These are phyloP conservation scores for Lasioglossum morio DNA, from an alignment of 2,888 invertebrate species.

Conservation along the genomic window DNA sequence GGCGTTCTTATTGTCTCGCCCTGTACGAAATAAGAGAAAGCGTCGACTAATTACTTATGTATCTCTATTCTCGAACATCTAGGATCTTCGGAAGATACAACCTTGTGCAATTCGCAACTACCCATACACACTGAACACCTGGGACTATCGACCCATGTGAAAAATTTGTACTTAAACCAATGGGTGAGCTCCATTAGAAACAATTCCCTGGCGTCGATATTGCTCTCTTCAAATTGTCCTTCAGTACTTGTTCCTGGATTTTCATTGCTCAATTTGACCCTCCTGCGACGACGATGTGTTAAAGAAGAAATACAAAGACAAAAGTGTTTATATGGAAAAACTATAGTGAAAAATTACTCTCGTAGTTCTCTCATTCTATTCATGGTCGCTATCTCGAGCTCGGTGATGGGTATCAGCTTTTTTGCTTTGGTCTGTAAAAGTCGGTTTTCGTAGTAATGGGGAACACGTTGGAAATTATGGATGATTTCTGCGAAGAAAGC, in stretches of 20 bases:
- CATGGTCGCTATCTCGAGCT: slow-evolving; percentile 88
- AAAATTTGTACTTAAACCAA: slow-evolving; percentile 98
- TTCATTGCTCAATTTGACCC: slow-evolving; percentile 53
- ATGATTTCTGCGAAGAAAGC: slow-evolving; percentile 84
- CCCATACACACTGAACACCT: slow-evolving; percentile 90
- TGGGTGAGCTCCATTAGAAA: slow-evolving; percentile 91
- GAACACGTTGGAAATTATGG: slow-evolving; percentile 86
- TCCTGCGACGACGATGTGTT: slow-evolving; percentile 34
- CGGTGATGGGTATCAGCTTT: slow-evolving; percentile 88
- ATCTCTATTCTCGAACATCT: slow-evolving; percentile 86
- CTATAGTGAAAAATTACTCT: slow-evolving; percentile 79
- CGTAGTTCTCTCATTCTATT: slow-evolving; percentile 88
- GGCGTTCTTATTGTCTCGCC: not conserved
- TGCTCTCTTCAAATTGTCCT: slow-evolving; percentile 75
- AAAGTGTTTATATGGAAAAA: not conserved
- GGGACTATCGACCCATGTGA: slow-evolving; percentile 95
- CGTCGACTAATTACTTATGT: slow-evolving; percentile 86
- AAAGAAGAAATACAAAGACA: not conserved
- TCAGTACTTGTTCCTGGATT: not conserved
- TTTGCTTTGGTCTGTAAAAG: slow-evolving; percentile 88
- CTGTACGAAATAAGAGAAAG: not conserved
- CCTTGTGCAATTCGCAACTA: slow-evolving; percentile 72
- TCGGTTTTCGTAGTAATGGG: slow-evolving; percentile 89
- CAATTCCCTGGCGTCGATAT: slow-evolving; percentile 89
- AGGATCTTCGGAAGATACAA: slow-evolving; percentile 82